Percentiles rank a stretch among this genome's conserved stretches.
Evolutionary conservation across 2,113 vertebrate genomes (phyloP).

Genomic region (Aptenodytes forsteri): DNA sequence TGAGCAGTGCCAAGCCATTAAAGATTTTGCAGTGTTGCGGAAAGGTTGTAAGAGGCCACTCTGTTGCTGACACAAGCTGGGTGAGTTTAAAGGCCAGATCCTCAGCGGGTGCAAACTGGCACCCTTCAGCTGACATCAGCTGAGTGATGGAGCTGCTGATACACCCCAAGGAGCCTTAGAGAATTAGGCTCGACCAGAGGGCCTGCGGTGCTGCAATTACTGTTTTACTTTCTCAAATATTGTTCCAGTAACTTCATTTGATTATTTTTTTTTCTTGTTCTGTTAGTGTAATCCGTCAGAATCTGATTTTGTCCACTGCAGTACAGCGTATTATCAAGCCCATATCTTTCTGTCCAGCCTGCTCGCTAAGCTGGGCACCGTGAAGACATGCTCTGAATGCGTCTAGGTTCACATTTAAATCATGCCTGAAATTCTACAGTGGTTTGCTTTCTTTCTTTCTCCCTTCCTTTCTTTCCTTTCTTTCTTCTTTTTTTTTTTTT

Average conservation of each 20-base stretch:
- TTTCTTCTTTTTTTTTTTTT: neutral
- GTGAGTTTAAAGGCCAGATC: conserved; percentile 24
- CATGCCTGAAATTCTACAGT: neutral
- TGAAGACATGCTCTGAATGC: neutral
- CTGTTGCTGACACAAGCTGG: neutral
- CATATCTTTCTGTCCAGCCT: neutral
- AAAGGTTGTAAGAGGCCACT: conserved; percentile 25
- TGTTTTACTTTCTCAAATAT: neutral
- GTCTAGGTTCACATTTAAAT: neutral
- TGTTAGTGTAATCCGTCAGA: neutral
- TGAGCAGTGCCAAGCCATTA: conserved; percentile 8
- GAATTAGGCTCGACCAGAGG: neutral
- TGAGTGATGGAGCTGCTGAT: neutral
- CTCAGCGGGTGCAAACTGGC: neutral
- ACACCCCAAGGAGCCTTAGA: neutral
- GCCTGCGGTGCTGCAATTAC: neutral
- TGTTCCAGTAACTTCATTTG: neutral
- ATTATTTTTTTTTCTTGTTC: neutral
- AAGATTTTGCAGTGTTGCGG: conserved; percentile 34
- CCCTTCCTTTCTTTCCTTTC: fast-evolving
- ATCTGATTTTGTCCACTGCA: neutral
- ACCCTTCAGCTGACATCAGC: neutral
- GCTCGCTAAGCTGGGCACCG: neutral
- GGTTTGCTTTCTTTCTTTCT: fast-evolving
- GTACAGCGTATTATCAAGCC: neutral